Base-by-base conservation (phyloP, 2,888 invertebrate species). In the Aporophyla nigra region DNA sequence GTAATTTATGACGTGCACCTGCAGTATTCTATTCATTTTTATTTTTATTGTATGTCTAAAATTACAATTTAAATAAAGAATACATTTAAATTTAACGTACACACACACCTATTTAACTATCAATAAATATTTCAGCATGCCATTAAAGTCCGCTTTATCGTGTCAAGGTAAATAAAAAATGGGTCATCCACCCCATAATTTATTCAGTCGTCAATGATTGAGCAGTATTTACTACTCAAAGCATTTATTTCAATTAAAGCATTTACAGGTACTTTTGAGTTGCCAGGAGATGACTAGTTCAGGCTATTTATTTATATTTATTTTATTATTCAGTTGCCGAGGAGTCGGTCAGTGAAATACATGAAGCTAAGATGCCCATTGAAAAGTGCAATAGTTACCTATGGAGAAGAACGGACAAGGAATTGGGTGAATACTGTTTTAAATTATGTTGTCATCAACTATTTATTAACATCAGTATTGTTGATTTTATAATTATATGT, bases 91-190 rank as follows among this genome's bases (percentile, higher is more conserved):
- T 40, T 0, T 5, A 58, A 40, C 43, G 5, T 24, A 24, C n/a
- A 58, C 21, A 58, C 21, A 24, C 33, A 14, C 5, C 4, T n/a
- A 33, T 0, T 14, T 12, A n/a, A 0, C 16, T 46, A 53, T n/a
- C 27, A 68, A 69, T 76, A 56, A 27, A 68, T 76, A 76, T 68
- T 49, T 54, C 49, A 76, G 53, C 19, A 12, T 40, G 53, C 33
- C 61, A 76, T 68, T 69, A 54, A 54, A 49, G 33, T 76, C 40
- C 49, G 33, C 56, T 9, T 24, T 16, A 21, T 66, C 43, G 0
- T 40, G 49, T 63, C 51, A 73, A 46, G 12, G 63, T 73, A 16
- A 43, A 65, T 73, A 16, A 43, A 65, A 65, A 54, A 51, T 75
- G 40, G 74, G 51, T 49, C 75, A 33, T n/a, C 24, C 7, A 9